phyloP scores from a whole-genome alignment of 1,140 invertebrate genomes.

The Hyles vespertilio region DNA sequence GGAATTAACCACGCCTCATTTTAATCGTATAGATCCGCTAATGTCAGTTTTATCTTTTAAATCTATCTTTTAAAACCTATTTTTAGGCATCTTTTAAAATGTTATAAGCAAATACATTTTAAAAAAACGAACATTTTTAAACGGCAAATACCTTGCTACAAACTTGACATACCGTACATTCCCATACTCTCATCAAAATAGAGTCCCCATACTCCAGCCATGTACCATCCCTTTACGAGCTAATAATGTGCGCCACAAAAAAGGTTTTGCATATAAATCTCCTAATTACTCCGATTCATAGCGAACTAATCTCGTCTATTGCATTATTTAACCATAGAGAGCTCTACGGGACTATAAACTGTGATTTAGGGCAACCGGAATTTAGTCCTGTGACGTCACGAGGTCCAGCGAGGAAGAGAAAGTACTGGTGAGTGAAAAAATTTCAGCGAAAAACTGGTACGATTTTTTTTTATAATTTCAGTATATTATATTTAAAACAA shows the following conservation, averaged over 20 bases:
- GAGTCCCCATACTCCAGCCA: constrained; percentile 32
- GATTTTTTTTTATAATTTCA: too few relatives aligned
- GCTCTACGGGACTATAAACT: constrained; percentile 54
- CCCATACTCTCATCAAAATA: constrained; percentile 33
- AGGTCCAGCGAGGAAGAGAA: constrained; percentile 6
- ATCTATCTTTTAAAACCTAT: too few relatives aligned
- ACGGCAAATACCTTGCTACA: neutral
- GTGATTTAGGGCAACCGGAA: constrained; percentile 60
- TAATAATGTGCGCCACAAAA: constrained; percentile 67
- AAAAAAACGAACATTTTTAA: too few relatives aligned
- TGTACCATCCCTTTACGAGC: constrained; percentile 38
- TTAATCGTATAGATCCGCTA: too few relatives aligned
- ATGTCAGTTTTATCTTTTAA: too few relatives aligned
- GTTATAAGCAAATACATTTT: too few relatives aligned
- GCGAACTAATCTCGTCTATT: constrained; percentile 58
- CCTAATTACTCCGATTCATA: constrained; percentile 67
- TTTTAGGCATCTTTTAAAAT: too few relatives aligned
- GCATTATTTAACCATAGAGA: constrained; percentile 28
- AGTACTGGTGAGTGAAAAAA: constrained; percentile 3
- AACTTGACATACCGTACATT: constrained; percentile 3
- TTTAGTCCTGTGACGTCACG: constrained; percentile 17
- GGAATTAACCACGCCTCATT: too few relatives aligned
- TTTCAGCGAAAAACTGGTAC: neutral
- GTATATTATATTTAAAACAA: neutral
- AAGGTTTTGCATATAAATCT: constrained; percentile 72